phyloP scores from a whole-genome alignment of 2,888 invertebrate species.

The Chalcosyrphus nemorum region DNA sequence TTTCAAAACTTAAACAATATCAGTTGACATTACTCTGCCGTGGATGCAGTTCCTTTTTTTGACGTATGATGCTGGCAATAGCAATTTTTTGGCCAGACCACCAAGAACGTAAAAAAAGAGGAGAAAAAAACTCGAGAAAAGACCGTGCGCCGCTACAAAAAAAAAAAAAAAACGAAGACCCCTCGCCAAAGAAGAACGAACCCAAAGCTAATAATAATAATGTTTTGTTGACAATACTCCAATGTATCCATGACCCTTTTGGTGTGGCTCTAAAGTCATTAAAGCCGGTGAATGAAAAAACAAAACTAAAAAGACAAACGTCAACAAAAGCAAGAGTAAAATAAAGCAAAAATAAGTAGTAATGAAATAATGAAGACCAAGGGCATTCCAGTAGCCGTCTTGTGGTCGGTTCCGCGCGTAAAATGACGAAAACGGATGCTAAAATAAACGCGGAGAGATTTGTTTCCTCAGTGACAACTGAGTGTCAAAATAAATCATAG shows the following conservation, averaged over 20 bases:
- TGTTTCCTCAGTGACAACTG: constrained; percentile 32
- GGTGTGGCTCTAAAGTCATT: constrained; percentile 22
- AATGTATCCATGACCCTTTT: constrained; percentile 38
- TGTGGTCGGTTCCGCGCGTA: constrained; percentile 23
- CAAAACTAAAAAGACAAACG: constrained; percentile 22
- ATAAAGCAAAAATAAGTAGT: not conserved
- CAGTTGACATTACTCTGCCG: constrained; percentile 48
- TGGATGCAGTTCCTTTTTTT: constrained; percentile 32
- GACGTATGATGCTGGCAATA: constrained; percentile 10
- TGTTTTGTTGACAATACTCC: constrained; percentile 62
- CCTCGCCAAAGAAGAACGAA: constrained; percentile 11
- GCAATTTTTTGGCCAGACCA: constrained; percentile 54
- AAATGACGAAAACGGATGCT: constrained; percentile 49
- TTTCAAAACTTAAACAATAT: constrained; percentile 55
- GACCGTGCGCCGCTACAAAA: constrained; percentile 15
- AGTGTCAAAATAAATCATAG: constrained; percentile 62
- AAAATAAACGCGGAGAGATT: constrained; percentile 36
- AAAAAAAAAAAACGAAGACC: constrained; percentile 19
- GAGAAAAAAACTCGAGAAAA: constrained; percentile 24
- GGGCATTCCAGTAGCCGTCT: constrained; percentile 61
- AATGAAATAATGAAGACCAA: constrained; percentile 26
- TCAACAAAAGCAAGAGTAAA: constrained; percentile 46
- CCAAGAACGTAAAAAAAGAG: constrained; percentile 47
- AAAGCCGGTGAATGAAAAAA: constrained; percentile 60
- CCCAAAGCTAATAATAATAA: constrained; percentile 51